These are phyloP conservation scores for Drosophila pseudotakahashii DNA, from an alignment of 2,888 invertebrate genomes.

Conservation along the genomic window DNA sequence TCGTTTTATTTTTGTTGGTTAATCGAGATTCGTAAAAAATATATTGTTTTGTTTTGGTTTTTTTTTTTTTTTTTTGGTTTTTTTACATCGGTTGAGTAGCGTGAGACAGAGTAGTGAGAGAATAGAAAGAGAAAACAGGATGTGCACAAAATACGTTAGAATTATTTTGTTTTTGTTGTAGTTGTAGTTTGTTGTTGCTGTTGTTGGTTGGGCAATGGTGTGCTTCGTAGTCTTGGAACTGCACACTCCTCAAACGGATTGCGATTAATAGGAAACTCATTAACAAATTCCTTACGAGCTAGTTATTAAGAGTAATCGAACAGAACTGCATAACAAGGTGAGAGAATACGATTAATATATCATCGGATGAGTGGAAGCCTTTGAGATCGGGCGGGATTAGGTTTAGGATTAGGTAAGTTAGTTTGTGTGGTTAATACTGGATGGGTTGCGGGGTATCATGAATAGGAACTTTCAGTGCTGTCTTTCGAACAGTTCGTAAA, in stretches of 20 bases:
- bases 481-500: constrained; percentile 52
- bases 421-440: constrained; percentile 20
- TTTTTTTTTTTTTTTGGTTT: constrained; percentile 37
- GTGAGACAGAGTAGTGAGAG: constrained; percentile 81
- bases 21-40: constrained; percentile 54
- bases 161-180: constrained; percentile 77
- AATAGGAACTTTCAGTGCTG: constrained; percentile 58
- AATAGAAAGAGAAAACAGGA: constrained; percentile 84
- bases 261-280: constrained; percentile 54
- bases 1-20: constrained; percentile 53
- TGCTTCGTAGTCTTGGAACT: constrained; percentile 55
- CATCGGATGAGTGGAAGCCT: constrained; percentile 50
- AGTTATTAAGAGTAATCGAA: constrained; percentile 64
- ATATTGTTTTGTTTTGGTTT: constrained; percentile 46
- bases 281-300: constrained; percentile 67
- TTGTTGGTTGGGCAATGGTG: constrained; percentile 38
- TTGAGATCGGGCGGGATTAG: constrained; percentile 33
- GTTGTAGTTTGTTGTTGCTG: constrained; percentile 56
- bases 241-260: constrained; percentile 61
- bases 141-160: constrained; percentile 84
- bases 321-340: constrained; percentile 73
- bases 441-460: constrained; percentile 11
- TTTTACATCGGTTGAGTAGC: constrained; percentile 80
- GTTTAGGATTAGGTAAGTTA: constrained; percentile 5
- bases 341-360: constrained; percentile 24